Conservation (phyloP, 2,113 vertebrate genomes). For the Oxyura jamaicensis region DNA sequence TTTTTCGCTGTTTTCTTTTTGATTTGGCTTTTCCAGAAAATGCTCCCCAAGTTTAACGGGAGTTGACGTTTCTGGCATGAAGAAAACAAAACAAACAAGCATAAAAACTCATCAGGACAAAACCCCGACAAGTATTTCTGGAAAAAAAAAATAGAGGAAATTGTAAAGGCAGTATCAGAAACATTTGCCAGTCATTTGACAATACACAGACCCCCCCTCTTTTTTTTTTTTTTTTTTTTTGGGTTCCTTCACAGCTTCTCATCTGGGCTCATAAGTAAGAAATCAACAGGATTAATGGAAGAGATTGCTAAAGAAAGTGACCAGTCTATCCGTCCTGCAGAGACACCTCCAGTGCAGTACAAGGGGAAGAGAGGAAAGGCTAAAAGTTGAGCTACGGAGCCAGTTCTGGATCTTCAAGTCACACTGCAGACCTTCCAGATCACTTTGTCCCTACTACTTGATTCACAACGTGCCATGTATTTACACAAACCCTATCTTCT, state of each 20-base stretch:
- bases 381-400: constrained; percentile 46
- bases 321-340: background rate
- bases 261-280: constrained; percentile 65
- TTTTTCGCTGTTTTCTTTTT: constrained; percentile 55
- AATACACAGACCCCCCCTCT: constrained; percentile 66
- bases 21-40: constrained; percentile 67
- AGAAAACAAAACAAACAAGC: constrained; percentile 40
- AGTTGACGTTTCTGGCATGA: constrained; percentile 65
- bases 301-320: constrained; percentile 46
- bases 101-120: background rate
- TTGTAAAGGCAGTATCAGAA: constrained; percentile 65
- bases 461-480: background rate
- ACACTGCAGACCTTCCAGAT: background rate
- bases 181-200: constrained; percentile 81
- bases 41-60: constrained; percentile 60
- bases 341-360: background rate
- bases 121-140: constrained; percentile 57
- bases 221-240: background rate
- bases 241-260: constrained; percentile 71
- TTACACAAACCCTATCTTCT: background rate
- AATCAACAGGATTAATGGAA: constrained; percentile 48
- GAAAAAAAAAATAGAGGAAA: background rate
- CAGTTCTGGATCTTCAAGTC: background rate
- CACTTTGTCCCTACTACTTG: constrained; percentile 11
- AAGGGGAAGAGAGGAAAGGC: background rate